Evolutionary conservation across 2,888 invertebrate species (phyloP), one percentile per base, ranked within the genome.

Genomic region (Microchrysa polita): DNA sequence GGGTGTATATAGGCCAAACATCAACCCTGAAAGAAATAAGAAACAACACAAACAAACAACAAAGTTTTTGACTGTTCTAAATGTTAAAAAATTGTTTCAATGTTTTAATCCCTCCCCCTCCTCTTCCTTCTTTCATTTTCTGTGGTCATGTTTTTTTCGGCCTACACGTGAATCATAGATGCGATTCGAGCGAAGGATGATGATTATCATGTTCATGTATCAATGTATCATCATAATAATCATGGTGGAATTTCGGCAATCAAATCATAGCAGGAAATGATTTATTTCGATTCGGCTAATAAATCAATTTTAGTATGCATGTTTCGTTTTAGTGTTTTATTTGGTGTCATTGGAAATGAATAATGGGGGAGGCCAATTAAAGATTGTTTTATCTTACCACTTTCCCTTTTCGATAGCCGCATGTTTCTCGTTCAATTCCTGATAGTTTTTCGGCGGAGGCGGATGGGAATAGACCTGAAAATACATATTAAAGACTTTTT

Each of bases 381-480:
- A 34, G 7, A 52, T 52, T 52, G 14, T 16, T 34, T 12, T 23
- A 20, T 48, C 53, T 73, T 53, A 73, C 72, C 72, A 53, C 48
- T 61, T 73, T 61, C 22, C 72, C 63, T 73, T 61, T 48, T 20
- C 72, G 61, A 52, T 73, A 73, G 20, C 16, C 12, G 22, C 72
- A 73, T 55, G 63, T 53, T 53, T 73, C 72, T 22, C 72, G 48
- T 73, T 53, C 53, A 20, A 73, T 63, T 48, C 63, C 63, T 18
- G 27, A 53, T 10, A 63, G 27, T 20, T 23, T 20, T 34, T 10
- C 72, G 14, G 63, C 14, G 9, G 14, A 44, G n/a, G 23, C 42
- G 20, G 18, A 42, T 2, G 44, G 23, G 48, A 60, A n/a, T n/a
- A 57, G 10, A 18, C 7, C 72, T 72, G 72, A 48, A 72, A 72